A percentile compares a stretch with the other conserved stretches of the same genome.
phyloP scores from a whole-genome alignment of 2,797 vertebrate species.

The Pristis pectinata region DNA sequence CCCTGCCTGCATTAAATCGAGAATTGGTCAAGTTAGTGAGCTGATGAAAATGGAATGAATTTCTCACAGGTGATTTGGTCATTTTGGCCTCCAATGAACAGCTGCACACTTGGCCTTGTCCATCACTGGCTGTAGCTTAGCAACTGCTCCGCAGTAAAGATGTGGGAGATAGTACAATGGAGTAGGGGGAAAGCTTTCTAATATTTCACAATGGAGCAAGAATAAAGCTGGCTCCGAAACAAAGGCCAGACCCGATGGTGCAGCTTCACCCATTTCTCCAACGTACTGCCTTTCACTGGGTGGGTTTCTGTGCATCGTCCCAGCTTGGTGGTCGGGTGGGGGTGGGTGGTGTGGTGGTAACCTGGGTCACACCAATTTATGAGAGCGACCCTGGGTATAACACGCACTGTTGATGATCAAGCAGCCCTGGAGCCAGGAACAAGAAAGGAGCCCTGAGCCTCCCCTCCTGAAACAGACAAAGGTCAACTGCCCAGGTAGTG shows the following conservation, averaged over 20 bases:
- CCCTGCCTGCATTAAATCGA: not conserved
- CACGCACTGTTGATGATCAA: no score
- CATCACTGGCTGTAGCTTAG: not conserved
- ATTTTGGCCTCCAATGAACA: not conserved
- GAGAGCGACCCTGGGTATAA: not conserved
- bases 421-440: not conserved
- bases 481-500: no score
- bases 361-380: not conserved
- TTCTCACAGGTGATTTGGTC: not conserved
- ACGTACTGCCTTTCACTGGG: not conserved
- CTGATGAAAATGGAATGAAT: not conserved
- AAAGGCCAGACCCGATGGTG: not conserved
- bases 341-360: not conserved
- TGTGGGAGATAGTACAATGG: not conserved
- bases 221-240: not conserved
- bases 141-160: not conserved
- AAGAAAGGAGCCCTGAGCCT: not conserved
- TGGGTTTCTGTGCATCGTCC: not conserved
- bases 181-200: not conserved
- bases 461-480: not conserved
- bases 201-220: not conserved
- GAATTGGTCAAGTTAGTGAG: not conserved
- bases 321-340: not conserved
- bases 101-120: not conserved
- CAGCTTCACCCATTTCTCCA: not conserved